Evolutionary conservation across 2,797 vertebrate species (phyloP).

Genomic region (Microctenopoma steveboyesi): DNA sequence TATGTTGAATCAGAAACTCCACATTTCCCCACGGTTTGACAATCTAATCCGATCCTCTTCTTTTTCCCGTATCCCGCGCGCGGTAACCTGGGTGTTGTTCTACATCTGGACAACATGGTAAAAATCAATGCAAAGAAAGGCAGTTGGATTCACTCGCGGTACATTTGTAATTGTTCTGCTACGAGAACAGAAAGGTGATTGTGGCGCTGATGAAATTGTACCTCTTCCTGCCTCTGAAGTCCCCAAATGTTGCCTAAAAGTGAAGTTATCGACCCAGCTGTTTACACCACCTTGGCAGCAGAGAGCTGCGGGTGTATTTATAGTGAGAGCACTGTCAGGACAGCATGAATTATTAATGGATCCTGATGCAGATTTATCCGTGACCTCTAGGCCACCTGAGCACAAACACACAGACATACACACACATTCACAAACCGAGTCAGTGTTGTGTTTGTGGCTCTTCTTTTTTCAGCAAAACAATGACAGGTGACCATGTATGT

Average conservation of each 20-base stretch:
- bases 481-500: slow-evolving; percentile 36
- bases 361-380: slow-evolving; percentile 75
- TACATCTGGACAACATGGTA: slow-evolving; percentile 15
- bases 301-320: slow-evolving; percentile 72
- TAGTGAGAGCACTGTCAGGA: slow-evolving; percentile 75
- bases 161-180: slow-evolving; percentile 29
- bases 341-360: slow-evolving; percentile 81
- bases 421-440: slow-evolving; percentile 38
- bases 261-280: slow-evolving; percentile 71
- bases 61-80: slow-evolving; percentile 19
- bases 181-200: slow-evolving; percentile 41
- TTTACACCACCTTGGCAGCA: slow-evolving; percentile 58
- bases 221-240: slow-evolving; percentile 44
- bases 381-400: slow-evolving; percentile 79
- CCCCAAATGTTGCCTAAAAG: slow-evolving; percentile 58
- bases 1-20: slow-evolving; percentile 24
- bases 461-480: slow-evolving; percentile 41
- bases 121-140: slow-evolving; percentile 32
- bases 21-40: slow-evolving; percentile 19
- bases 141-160: slow-evolving; percentile 20
- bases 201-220: slow-evolving; percentile 37
- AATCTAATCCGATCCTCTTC: slow-evolving; percentile 17
- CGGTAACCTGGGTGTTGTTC: slow-evolving; percentile 30
- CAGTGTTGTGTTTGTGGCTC: slow-evolving; percentile 42
- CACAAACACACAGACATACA: slow-evolving; percentile 39